Conservation (phyloP, 2,888 invertebrate species). For the Bombylius major region DNA sequence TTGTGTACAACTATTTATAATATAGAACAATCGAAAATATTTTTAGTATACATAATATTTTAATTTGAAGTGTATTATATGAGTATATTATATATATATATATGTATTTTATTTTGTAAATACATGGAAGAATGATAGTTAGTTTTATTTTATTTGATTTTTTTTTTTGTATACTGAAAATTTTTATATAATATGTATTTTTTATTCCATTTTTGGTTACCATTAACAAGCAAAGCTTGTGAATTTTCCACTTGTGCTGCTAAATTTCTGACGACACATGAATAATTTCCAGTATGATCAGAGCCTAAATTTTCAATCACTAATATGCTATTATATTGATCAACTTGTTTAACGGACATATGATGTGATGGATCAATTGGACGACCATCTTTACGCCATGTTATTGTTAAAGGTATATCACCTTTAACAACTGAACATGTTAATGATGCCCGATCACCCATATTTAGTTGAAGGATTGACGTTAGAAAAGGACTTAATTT, state of each 20-base stretch:
- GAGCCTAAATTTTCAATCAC: conserved; percentile 62
- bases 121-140: too few species aligned
- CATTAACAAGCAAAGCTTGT: conserved; percentile 63
- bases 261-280: conserved; percentile 58
- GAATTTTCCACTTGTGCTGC: conserved; percentile 62
- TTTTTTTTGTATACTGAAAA: too few species aligned
- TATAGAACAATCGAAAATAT: too few species aligned
- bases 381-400: conserved; percentile 64
- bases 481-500: conserved; percentile 61
- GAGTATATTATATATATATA: too few species aligned
- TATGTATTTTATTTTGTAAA: too few species aligned
- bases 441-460: conserved; percentile 59
- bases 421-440: conserved; percentile 66
- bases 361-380: conserved; percentile 49
- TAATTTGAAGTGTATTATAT: too few species aligned
- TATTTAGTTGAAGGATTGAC: conserved; percentile 53
- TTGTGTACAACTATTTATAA: too few species aligned
- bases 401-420: conserved; percentile 60
- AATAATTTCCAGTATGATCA: conserved; percentile 66
- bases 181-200: too few species aligned
- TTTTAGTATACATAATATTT: too few species aligned
- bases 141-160: too few species aligned
- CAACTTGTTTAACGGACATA: conserved; percentile 57
- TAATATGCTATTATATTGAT: conserved; percentile 64
- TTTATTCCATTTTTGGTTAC: conserved; percentile 41